These are phyloP conservation scores for Paramormyrops kingsleyae DNA, from an alignment of 2,113 vertebrate species.

Conservation along the genomic window DNA sequence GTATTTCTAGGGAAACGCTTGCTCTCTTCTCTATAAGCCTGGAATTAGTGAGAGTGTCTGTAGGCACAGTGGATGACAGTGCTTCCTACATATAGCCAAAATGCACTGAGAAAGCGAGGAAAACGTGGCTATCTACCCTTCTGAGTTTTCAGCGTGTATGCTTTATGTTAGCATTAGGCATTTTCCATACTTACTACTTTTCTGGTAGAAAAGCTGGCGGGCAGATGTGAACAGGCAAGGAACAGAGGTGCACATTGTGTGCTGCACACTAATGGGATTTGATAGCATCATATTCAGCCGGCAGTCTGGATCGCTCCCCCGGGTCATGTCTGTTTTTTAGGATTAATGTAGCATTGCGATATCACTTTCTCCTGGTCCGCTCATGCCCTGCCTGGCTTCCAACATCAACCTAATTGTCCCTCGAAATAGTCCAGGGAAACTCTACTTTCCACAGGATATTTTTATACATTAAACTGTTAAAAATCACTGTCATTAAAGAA, in stretches of 20 bases:
- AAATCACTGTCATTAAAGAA: background rate
- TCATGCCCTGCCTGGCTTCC: background rate
- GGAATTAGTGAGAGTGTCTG: background rate
- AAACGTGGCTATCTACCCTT: background rate
- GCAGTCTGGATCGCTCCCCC: background rate
- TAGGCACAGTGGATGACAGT: constrained; percentile 29
- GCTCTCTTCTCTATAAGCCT: background rate
- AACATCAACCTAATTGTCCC: background rate
- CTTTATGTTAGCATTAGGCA: background rate
- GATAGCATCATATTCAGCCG: constrained; percentile 36
- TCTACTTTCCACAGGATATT: background rate
- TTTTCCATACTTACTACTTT: constrained; percentile 27
- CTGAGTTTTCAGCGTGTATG: background rate
- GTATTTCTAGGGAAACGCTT: background rate
- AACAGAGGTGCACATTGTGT: constrained; percentile 61
- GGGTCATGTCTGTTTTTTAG: background rate
- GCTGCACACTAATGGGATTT: constrained; percentile 44
- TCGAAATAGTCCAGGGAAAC: background rate
- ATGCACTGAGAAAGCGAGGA: background rate
- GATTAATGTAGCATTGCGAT: constrained; percentile 18
- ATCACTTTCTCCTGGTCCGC: background rate
- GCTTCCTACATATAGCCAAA: constrained; percentile 30
- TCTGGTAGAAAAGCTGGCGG: constrained; percentile 42
- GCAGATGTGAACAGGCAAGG: constrained; percentile 42
- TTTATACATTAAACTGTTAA: background rate